Evolutionary conservation across 2,888 invertebrate species (phyloP), one percentile per base, ranked within the genome.

Genomic region (Sycophila texana): DNA sequence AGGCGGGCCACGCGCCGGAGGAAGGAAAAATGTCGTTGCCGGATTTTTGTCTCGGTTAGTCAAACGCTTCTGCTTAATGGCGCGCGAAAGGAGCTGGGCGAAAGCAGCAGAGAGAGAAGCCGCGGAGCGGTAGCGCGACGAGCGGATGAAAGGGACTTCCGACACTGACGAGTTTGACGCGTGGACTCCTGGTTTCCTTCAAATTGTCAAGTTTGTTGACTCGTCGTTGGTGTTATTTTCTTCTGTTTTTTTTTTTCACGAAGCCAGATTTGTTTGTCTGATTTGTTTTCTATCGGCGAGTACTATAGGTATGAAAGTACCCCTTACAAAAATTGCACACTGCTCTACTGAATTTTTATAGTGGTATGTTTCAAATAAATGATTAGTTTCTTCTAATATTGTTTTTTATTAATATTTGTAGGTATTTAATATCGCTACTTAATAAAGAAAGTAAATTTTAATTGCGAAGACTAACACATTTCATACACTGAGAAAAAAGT

Each of bases 41-140:
- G 87, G 87, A 88, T 89, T 90, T 90, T 90, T 88, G 88, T 89
- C 88, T 89, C 87, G 90, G 90, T 89, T 90, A 89, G 89, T 88
- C 88, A 87, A 89, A 89, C 87, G 86, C 84, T 88, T 88, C 85
- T 89, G 89, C 84, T 89, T 89, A 90, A 90, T 90, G 89, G 89
- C 85, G 88, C 84, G 89, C 85, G 86, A 88, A 84, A 86, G 81
- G 84, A 84, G 84, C 83, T 14, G 14, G n/a, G 7, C n/a, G 22
- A 4, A 12, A 47, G 65, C 20, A 7, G 22, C 14, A n/a, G 61
- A 13, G 61, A 22, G 30, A 18, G 39, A 61, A 47, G 30, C 39
- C 39, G 39, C 14, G 55, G 22, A 55, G 20, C 30, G 53, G 63
- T 57, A 65, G 63, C 55, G 49, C 63, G 51, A 63, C 60, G 49